Evolutionary conservation across 1,140 invertebrate species (phyloP), one percentile per base, ranked within the genome.

Genomic region (Zaprionus kolodkinae): DNA sequence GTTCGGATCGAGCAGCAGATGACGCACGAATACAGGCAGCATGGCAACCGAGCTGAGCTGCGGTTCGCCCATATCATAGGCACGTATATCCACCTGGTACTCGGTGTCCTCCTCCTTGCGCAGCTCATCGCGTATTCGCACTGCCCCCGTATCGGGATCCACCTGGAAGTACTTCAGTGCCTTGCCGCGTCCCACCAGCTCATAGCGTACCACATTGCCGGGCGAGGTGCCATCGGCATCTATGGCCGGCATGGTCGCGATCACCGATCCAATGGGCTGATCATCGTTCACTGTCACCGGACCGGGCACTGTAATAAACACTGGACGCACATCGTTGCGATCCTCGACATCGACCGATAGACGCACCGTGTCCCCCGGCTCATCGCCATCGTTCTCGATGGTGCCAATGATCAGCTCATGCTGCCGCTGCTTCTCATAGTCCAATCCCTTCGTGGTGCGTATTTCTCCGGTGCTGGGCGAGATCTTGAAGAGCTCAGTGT

Each of bases 11-110:
- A 93, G 93, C 3, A 94, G 91, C 0, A 97, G 95, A 82, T 98
- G 97, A 61, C 96, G 95, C 7, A 98, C 96, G 79, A 95, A 97
- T 1, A 98, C 94, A 2, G 96, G 96, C 0, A 98, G 94, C 1
- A 96, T 96, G 1, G 95, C 95, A 3, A 96, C 95, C 0, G 96
- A 96, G 6, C 95, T 96, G 61, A 98, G 93, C 77, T 96, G 95
- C 0, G 97, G 97, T 38, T 97, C 96, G 0, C 96, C 97, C 72
- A 97, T 94, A 91, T 99, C 97, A 87, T 97, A 97, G 0, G 96
- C 97, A 70, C 96, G 95, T 0, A 99, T 95, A 89, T 97, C 96
- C 52, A 98, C 95, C 40, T 96, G 96, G 93, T 97, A 98, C 93
- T 98, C 97, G 25, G 95, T 96, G 85, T 97, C 95, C 11, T 95